Conservation (phyloP, 2,797 vertebrate genomes). For the Pelochelys cantorii region DNA sequence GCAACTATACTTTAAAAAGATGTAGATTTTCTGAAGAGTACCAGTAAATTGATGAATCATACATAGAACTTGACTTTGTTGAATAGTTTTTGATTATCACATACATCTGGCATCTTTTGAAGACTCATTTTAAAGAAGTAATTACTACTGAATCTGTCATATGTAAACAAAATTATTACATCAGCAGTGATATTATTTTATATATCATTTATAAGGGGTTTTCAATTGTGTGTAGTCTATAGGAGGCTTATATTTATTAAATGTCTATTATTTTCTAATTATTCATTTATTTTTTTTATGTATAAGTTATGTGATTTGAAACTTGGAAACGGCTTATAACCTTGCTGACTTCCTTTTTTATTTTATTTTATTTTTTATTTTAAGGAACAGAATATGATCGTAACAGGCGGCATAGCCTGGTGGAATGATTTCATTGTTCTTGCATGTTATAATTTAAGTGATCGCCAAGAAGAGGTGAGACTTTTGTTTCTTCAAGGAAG, state of each 20-base stretch:
- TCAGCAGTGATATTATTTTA: neutral
- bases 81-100: neutral
- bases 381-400: slow-evolving; percentile 98
- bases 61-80: neutral
- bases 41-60: neutral
- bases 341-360: neutral
- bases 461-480: slow-evolving; percentile 94
- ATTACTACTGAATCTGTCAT: neutral
- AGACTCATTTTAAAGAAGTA: neutral
- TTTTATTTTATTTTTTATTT: slow-evolving; percentile 68
- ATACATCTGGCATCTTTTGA: neutral
- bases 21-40: neutral
- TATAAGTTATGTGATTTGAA: neutral
- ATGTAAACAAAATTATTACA: neutral
- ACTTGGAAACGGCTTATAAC: neutral
- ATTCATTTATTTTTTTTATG: neutral
- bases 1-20: neutral
- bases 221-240: neutral
- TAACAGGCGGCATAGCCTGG: slow-evolving; percentile 97
- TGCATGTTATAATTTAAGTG: slow-evolving; percentile 96
- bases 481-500: slow-evolving; percentile 25
- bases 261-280: neutral
- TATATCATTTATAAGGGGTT: neutral
- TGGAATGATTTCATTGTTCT: slow-evolving; percentile 97
- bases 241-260: neutral